A percentile compares a stretch with the other conserved stretches of the same genome.
phyloP scores from a whole-genome alignment of 2,113 vertebrate genomes.

The Prinia subflava region DNA sequence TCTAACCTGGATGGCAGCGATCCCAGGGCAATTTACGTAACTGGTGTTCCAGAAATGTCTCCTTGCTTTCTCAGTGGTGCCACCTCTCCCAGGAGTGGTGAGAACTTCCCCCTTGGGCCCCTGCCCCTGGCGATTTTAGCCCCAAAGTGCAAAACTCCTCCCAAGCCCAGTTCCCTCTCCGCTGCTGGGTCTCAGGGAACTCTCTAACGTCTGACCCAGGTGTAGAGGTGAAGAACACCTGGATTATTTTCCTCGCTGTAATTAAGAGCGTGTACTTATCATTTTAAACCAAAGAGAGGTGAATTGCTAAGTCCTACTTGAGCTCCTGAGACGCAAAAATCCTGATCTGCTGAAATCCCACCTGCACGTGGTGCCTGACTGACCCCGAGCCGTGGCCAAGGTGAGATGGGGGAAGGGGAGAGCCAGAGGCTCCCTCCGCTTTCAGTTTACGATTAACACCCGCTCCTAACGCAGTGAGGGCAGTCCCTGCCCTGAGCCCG shows the following conservation, averaged over 20 bases:
- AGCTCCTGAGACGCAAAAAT: neutral
- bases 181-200: neutral
- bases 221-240: neutral
- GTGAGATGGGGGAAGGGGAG: neutral
- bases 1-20: slow-evolving; percentile 69
- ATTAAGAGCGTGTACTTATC: accelerated
- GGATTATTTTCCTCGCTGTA: neutral
- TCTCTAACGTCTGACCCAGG: accelerated
- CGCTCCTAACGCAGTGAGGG: accelerated
- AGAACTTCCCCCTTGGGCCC: neutral
- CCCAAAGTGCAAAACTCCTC: neutral
- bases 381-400: neutral
- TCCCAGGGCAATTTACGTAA: slow-evolving; percentile 75
- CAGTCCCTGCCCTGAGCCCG: neutral
- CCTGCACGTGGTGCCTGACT: neutral
- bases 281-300: neutral
- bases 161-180: accelerated
- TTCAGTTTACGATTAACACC: neutral
- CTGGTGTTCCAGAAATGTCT: slow-evolving; percentile 67
- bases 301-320: neutral
- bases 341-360: neutral
- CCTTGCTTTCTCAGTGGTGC: neutral
- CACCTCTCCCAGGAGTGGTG: neutral
- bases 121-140: neutral
- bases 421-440: neutral